phyloP scores from a whole-genome alignment of 2,113 vertebrate genomes.

The Myxocyprinus asiaticus region DNA sequence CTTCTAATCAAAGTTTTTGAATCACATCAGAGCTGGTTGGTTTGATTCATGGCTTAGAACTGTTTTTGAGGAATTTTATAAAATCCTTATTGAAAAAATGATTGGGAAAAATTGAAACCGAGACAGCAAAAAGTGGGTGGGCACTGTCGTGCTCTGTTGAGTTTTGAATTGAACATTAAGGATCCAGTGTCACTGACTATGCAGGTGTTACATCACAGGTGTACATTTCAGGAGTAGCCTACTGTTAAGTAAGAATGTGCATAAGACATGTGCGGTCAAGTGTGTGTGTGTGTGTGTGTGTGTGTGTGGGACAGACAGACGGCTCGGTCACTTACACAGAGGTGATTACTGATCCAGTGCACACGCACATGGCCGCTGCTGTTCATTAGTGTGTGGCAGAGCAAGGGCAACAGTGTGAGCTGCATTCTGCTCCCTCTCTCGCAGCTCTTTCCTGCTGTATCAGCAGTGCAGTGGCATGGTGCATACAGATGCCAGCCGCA shows the following conservation, averaged over 20 bases:
- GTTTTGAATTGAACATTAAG: background rate
- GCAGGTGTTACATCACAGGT: background rate
- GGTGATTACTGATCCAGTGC: background rate
- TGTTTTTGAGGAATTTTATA: too few relatives aligned
- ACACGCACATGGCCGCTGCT: constrained; percentile 2
- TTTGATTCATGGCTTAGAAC: too few relatives aligned
- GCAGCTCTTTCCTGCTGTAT: constrained; percentile 41
- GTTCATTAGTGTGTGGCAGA: constrained; percentile 19
- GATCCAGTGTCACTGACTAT: background rate
- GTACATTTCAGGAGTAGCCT: background rate
- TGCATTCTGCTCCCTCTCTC: background rate
- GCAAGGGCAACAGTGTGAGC: constrained; percentile 13
- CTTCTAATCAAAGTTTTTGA: too few relatives aligned
- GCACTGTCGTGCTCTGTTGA: too few relatives aligned
- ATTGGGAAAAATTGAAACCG: too few relatives aligned
- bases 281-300: background rate
- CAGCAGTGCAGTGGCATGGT: constrained; percentile 34
- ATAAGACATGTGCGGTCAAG: background rate
- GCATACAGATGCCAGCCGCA: constrained; percentile 21
- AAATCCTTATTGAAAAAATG: too few relatives aligned
- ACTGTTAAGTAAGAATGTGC: background rate
- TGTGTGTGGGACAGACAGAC: background rate
- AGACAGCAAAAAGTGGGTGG: too few relatives aligned
- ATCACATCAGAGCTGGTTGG: too few relatives aligned
- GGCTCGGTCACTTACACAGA: background rate